Conservation (phyloP, 2,888 invertebrate species). For the Temnothorax unifasciatus region DNA sequence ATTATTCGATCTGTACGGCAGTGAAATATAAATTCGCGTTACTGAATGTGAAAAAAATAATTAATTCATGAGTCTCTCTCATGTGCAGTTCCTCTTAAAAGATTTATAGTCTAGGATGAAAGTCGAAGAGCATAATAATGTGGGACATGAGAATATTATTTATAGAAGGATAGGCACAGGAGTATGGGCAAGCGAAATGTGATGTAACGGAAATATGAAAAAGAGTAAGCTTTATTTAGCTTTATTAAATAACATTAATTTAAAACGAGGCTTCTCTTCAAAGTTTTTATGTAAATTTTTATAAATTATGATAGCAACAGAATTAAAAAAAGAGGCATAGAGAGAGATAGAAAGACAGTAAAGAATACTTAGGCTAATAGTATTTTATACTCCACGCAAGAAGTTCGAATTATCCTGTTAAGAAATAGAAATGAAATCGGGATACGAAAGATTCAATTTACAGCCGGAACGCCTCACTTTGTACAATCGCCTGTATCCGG, state of each 20-base stretch:
- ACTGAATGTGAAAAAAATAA: constrained; percentile 38
- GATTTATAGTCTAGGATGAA: constrained; percentile 43
- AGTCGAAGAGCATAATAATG: constrained; percentile 50
- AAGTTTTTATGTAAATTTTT: background rate
- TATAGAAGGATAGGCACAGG: constrained; percentile 24
- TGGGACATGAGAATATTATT: constrained; percentile 40
- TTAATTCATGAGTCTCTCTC: constrained; percentile 48
- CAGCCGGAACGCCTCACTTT: constrained; percentile 40
- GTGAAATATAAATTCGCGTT: constrained; percentile 15
- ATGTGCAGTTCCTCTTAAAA: constrained; percentile 27
- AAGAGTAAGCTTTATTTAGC: constrained; percentile 11
- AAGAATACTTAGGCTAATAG: background rate
- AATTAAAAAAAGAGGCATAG: background rate
- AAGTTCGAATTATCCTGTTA: constrained; percentile 26
- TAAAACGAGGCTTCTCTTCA: background rate
- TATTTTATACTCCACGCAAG: background rate
- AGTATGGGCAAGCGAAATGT: background rate
- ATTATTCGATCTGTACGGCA: constrained; percentile 10
- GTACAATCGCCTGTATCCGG: constrained; percentile 41
- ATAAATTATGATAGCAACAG: background rate
- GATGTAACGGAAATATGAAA: constrained; percentile 30
- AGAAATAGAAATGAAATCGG: constrained; percentile 44
- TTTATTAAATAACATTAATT: constrained; percentile 17
- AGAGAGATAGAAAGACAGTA: background rate
- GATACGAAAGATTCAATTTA: constrained; percentile 52